These are phyloP conservation scores for Smittia sp. DNA, from an alignment of 2,888 invertebrate genomes.

Conservation along the genomic window DNA sequence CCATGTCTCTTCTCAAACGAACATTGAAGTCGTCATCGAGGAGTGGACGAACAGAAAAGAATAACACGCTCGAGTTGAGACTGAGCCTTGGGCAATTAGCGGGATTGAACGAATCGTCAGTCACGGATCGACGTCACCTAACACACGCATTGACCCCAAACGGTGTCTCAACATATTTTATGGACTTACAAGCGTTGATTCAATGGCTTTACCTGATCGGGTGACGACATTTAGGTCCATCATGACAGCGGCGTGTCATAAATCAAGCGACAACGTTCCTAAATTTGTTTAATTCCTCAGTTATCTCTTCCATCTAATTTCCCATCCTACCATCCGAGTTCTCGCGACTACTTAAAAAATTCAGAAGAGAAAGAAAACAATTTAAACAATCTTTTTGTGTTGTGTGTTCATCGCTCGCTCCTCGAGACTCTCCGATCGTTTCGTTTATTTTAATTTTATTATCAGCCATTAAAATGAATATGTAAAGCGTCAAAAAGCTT, in stretches of 20 bases:
- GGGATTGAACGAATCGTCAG: too few relatives aligned
- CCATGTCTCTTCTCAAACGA: too few relatives aligned
- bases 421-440: neutral
- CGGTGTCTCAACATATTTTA: too few relatives aligned
- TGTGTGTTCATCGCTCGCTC: neutral
- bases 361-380: neutral
- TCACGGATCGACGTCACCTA: too few relatives aligned
- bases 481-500: conserved; percentile 28
- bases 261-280: conserved; percentile 29
- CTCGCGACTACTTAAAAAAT: conserved; percentile 33
- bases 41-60: too few relatives aligned
- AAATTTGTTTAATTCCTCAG: conserved; percentile 14
- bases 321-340: neutral
- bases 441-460: conserved; percentile 38
- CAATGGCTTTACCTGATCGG: too few relatives aligned
- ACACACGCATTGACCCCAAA: too few relatives aligned
- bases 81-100: too few relatives aligned
- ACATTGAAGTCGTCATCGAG: too few relatives aligned
- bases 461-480: conserved; percentile 32
- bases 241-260: neutral
- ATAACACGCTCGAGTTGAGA: too few relatives aligned
- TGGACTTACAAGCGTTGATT: too few relatives aligned
- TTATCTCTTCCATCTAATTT: conserved; percentile 35
- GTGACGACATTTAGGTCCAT: too few relatives aligned
- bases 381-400: conserved; percentile 20